These are phyloP conservation scores for Cuniculus paca DNA, from an alignment of 2,797 vertebrate genomes.

Conservation along the genomic window DNA sequence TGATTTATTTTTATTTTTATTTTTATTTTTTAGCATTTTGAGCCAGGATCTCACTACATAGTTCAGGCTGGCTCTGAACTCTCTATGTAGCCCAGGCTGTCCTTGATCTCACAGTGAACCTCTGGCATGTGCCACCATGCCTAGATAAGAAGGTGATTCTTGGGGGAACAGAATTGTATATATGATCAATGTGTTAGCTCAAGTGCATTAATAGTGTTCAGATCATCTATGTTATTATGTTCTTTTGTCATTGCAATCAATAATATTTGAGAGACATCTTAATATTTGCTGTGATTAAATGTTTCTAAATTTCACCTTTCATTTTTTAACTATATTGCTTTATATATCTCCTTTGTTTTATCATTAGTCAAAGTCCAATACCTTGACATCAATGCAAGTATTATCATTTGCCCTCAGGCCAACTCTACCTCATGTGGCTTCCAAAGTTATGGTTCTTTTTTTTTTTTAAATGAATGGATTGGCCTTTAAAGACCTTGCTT, in stretches of 20 bases:
- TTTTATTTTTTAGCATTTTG: neutral
- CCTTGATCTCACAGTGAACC: neutral
- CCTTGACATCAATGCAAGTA: neutral
- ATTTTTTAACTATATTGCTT: neutral
- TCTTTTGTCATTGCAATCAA: neutral
- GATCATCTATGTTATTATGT: neutral
- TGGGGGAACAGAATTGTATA: neutral
- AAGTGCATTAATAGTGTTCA: neutral
- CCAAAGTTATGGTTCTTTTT: neutral
- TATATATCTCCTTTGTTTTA: neutral
- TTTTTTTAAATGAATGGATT: neutral
- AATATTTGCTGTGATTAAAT: slow-evolving; percentile 29
- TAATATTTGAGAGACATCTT: slow-evolving; percentile 14
- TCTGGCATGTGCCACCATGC: neutral
- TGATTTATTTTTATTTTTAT: neutral
- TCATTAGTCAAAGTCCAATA: neutral
- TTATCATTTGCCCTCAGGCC: neutral
- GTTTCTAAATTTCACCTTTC: neutral
- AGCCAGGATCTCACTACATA: neutral
- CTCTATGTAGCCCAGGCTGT: too few species aligned
- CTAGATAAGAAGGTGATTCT: neutral
- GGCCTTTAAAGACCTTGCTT: neutral
- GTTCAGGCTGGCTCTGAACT: neutral
- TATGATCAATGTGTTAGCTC: neutral
- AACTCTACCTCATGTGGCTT: neutral